Conservation (phyloP, 2,113 vertebrate genomes). For the Castor canadensis region DNA sequence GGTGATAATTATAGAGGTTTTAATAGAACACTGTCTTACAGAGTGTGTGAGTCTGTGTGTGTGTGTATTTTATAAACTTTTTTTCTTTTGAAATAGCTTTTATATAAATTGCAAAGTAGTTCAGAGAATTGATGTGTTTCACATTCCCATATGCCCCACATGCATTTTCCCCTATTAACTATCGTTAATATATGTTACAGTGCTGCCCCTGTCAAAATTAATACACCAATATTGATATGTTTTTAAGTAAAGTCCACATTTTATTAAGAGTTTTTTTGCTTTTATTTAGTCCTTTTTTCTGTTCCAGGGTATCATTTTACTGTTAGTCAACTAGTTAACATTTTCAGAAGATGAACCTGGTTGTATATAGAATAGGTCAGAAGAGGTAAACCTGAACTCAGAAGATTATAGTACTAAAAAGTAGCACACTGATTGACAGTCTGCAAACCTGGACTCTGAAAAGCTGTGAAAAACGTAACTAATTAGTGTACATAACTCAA, state of each 20-base stretch:
- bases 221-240: not conserved
- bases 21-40: not conserved
- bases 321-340: not conserved
- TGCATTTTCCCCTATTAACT: not conserved
- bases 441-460: not conserved
- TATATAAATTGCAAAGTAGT: not conserved
- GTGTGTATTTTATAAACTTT: not conserved
- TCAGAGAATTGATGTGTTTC: not conserved
- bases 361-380: not conserved
- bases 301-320: not conserved
- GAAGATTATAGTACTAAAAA: not conserved
- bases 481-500: not conserved
- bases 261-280: conserved; percentile 24
- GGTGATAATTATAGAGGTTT: not conserved
- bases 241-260: not conserved
- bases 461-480: not conserved
- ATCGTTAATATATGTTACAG: fast-evolving
- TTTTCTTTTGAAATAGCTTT: not conserved
- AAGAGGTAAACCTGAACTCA: not conserved
- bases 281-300: conserved; percentile 16
- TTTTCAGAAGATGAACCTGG: not conserved
- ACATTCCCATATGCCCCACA: not conserved
- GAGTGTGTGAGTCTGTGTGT: not conserved
- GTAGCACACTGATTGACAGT: not conserved
- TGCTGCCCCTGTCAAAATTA: not conserved